Base-by-base conservation (phyloP, 2,888 invertebrate species). In the Pachymerium ferrugineum region DNA sequence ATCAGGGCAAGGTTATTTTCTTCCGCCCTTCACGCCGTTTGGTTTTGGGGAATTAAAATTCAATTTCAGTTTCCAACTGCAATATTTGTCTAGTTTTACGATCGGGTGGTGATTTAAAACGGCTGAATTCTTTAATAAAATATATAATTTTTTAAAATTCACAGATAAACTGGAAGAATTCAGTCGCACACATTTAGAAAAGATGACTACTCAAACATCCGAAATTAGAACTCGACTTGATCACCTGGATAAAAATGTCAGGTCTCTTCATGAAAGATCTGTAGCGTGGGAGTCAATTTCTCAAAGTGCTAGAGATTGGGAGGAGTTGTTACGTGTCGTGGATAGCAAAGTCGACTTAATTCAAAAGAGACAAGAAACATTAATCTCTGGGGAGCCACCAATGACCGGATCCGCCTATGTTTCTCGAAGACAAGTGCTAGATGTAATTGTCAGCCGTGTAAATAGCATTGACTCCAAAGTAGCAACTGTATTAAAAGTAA, bases 281-380 rank as follows among this genome's bases (percentile, higher is more conserved):
- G 85, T 85, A 75, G 83, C 84, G 3, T 86, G 86, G 86, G 84
- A 85, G 73, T 85, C 85, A 30, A 85, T 86, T 78, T 85, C 85
- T 76, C 83, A 85, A 76, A 86, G 86, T 77, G 84, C 86, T 47
- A 81, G 84, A 16, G 83, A 85, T 0, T 86, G 86, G 86, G 86
- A 85, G 75, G 85, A 85, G 42, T 85, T 85, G 76, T 83, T 86
- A 74, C 84, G 84, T 75, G 81, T 84, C 1, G 78, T 85, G 10
- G 86, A 86, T 78, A 82, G 83, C 76, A 86, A 86, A 80, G 80
- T 86, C 25, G 84, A 84, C 75, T 80, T 85, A 33, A 81, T 87
- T 14, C 84, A 82, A 79, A 84, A 83, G 83, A 29, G 70, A 22
- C 70, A 70, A 31, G 70, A 70, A 35, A 31, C 19, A 10, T 31